Percentiles rank a stretch among this genome's conserved stretches.
These are phyloP conservation scores for Marronus borbonicus DNA, from an alignment of 2,888 invertebrate genomes.

Conservation along the genomic window DNA sequence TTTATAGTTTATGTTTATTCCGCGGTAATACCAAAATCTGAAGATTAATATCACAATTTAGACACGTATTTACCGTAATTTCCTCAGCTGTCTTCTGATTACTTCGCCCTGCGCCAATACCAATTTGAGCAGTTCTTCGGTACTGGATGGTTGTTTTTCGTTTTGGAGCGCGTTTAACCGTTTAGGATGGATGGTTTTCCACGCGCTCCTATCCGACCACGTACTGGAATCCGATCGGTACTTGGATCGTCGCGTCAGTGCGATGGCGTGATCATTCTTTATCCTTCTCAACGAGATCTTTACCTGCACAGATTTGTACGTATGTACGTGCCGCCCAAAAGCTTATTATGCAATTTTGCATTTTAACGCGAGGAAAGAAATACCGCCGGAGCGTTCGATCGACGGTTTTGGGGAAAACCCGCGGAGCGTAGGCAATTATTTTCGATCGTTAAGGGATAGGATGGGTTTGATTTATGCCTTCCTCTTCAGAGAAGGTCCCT, in stretches of 20 bases:
- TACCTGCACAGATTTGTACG: slow-evolving; percentile 61
- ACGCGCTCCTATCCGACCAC: slow-evolving; percentile 66
- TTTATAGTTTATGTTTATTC: too few relatives aligned
- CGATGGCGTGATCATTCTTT: slow-evolving; percentile 63
- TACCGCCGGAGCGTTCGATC: too few relatives aligned
- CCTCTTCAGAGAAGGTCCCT: too few relatives aligned
- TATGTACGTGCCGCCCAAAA: too few relatives aligned
- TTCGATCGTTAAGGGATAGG: too few relatives aligned
- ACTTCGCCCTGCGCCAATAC: slow-evolving; percentile 77
- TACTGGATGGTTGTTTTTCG: slow-evolving; percentile 68
- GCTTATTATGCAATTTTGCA: too few relatives aligned
- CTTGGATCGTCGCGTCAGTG: slow-evolving; percentile 65
- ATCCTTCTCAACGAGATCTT: slow-evolving; percentile 69
- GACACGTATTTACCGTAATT: slow-evolving; percentile 64
- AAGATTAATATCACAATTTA: slow-evolving; percentile 20
- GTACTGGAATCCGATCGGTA: slow-evolving; percentile 67
- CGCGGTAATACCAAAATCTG: too few relatives aligned
- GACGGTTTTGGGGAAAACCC: too few relatives aligned
- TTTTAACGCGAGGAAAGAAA: too few relatives aligned
- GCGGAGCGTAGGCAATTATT: too few relatives aligned
- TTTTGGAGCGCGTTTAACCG: slow-evolving; percentile 67
- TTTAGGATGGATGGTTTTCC: slow-evolving; percentile 70
- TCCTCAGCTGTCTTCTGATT: slow-evolving; percentile 71
- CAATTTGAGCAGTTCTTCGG: slow-evolving; percentile 73
- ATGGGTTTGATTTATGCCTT: too few relatives aligned